Conservation (phyloP, 2,888 invertebrate genomes). For the Leucania comma region DNA sequence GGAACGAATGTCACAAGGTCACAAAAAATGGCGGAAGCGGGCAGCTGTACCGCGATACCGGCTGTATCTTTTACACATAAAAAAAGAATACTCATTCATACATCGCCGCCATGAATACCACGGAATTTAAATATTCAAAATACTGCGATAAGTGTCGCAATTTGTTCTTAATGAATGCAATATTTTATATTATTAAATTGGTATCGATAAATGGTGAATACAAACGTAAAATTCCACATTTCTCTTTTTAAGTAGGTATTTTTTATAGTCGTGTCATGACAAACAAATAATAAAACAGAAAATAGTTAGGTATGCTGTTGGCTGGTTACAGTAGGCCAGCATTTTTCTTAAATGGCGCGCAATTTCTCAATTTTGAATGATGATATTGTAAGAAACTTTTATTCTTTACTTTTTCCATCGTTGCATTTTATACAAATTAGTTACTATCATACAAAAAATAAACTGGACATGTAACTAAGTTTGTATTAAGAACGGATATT, state of each 20-base stretch:
- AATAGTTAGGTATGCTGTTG: neutral
- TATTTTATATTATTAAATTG: conserved; percentile 49
- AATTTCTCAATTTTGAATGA: conserved; percentile 47
- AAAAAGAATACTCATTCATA: conserved; percentile 43
- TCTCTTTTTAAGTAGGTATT: conserved; percentile 7
- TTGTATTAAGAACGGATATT: conserved; percentile 1
- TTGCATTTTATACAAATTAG: conserved; percentile 3
- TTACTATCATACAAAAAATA: conserved; percentile 6
- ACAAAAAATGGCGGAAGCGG: conserved; percentile 54
- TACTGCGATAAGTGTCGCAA: conserved; percentile 39
- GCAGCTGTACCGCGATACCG: conserved; percentile 52
- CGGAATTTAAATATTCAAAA: conserved; percentile 55
- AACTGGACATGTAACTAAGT: conserved; percentile 8
- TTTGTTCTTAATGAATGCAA: conserved; percentile 50
- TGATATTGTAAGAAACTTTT: conserved; percentile 17
- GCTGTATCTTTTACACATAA: conserved; percentile 32
- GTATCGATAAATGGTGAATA: conserved; percentile 22
- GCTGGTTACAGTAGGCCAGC: neutral
- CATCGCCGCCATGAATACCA: conserved; percentile 37
- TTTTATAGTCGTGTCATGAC: conserved; percentile 4
- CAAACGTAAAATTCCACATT: conserved; percentile 10
- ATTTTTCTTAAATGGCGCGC: conserved; percentile 31
- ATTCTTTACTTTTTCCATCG: conserved; percentile 19
- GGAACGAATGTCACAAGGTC: conserved; percentile 48
- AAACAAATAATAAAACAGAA: neutral